A percentile compares a stretch with the other conserved stretches of the same genome.
These are phyloP conservation scores for Dilophus febrilis DNA, from an alignment of 2,888 invertebrate genomes.

Conservation along the genomic window DNA sequence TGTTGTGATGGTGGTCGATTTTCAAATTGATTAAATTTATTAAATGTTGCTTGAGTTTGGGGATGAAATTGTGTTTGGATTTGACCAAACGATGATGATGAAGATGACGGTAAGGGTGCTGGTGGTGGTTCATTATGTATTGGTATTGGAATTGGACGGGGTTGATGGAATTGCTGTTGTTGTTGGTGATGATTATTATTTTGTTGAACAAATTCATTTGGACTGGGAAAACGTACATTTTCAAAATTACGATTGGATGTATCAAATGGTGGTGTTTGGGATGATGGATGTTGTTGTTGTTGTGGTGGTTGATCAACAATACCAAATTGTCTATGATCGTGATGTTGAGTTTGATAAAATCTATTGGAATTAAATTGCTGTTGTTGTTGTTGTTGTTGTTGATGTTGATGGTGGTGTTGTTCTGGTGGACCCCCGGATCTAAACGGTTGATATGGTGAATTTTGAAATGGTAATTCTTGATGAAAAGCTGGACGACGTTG, in stretches of 20 bases:
- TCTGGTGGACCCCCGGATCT: no score
- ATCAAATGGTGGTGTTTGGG: slow-evolving; percentile 19
- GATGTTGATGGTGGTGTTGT: no score
- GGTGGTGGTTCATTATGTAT: slow-evolving; percentile 20
- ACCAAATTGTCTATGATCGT: not conserved
- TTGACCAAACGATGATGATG: no score
- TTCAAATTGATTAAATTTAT: no score
- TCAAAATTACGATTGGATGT: slow-evolving; percentile 13
- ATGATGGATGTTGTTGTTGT: slow-evolving; percentile 20
- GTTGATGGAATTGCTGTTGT: slow-evolving; percentile 21
- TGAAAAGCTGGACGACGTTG: slow-evolving; percentile 10
- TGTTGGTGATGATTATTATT: slow-evolving; percentile 7
- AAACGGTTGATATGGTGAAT: no score
- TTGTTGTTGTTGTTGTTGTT: no score
- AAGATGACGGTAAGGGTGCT: slow-evolving; percentile 23
- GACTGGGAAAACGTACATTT: slow-evolving; percentile 6
- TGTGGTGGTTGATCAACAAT: slow-evolving; percentile 13
- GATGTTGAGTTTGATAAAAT: not conserved
- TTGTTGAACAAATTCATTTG: slow-evolving; percentile 7
- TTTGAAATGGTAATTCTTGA: not conserved
- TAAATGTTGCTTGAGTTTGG: no score
- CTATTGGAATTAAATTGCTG: not conserved
- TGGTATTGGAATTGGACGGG: slow-evolving; percentile 29
- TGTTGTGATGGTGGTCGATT: slow-evolving; percentile 33
- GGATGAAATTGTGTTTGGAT: no score